These are phyloP conservation scores for Alosa sapidissima DNA, from an alignment of 2,797 vertebrate genomes.

Conservation along the genomic window DNA sequence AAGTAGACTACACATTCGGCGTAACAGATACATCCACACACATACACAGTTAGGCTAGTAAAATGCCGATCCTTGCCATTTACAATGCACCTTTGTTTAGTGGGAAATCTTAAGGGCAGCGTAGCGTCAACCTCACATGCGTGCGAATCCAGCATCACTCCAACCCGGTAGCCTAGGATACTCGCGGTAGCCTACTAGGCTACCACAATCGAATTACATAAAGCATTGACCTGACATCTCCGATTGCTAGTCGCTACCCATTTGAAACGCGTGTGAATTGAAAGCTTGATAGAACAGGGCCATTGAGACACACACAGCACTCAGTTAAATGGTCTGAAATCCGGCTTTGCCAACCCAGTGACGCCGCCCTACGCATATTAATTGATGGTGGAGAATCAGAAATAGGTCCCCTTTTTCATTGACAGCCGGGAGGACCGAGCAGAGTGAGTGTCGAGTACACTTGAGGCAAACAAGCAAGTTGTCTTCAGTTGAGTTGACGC, in stretches of 20 bases:
- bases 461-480: neutral
- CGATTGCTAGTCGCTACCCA: neutral
- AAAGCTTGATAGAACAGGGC: neutral
- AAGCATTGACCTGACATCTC: slow-evolving; percentile 14
- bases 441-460: neutral
- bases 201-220: slow-evolving; percentile 5
- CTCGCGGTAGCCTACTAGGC: neutral
- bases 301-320: neutral
- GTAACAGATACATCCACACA: too few species aligned
- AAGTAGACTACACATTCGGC: neutral
- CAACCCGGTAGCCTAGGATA: neutral
- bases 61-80: neutral
- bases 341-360: neutral
- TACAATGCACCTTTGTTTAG: neutral
- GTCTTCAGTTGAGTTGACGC: neutral
- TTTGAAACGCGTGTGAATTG: neutral
- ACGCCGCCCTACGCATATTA: slow-evolving; percentile 18
- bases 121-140: neutral
- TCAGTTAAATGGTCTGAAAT: neutral
- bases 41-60: too few species aligned
- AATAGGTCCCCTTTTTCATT: neutral
- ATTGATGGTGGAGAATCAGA: neutral
- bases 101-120: neutral
- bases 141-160: neutral
- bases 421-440: neutral